A percentile compares a stretch with the other conserved stretches of the same genome.
Evolutionary conservation across 2,113 vertebrate genomes (phyloP).

Genomic region (Echinops telfairi): DNA sequence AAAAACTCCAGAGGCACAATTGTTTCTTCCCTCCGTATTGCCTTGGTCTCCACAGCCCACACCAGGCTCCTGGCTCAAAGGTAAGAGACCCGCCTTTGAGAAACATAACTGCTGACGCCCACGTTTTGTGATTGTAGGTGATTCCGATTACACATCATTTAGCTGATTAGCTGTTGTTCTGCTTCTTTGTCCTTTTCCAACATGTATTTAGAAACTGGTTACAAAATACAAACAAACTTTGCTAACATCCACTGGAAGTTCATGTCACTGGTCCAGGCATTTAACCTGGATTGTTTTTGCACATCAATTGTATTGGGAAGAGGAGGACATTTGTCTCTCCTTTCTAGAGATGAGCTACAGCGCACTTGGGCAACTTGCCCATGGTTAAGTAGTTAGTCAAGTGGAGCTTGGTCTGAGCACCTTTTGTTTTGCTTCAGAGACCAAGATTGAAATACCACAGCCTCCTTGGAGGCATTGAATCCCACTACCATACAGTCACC

Average conservation of each 20-base stretch:
- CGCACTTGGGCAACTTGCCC: background rate
- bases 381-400: background rate
- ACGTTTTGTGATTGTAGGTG: background rate
- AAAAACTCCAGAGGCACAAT: background rate
- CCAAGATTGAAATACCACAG: background rate
- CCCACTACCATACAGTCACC: background rate
- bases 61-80: background rate
- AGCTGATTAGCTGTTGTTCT: background rate
- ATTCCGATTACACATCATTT: background rate
- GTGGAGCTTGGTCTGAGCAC: background rate
- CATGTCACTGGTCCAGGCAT: background rate
- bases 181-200: background rate
- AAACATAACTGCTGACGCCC: background rate
- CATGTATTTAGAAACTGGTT: background rate
- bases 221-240: background rate
- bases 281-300: background rate
- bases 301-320: background rate
- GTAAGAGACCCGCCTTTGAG: background rate
- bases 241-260: background rate
- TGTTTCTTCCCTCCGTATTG: background rate
- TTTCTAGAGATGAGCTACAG: background rate
- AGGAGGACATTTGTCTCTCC: background rate
- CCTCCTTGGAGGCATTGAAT: background rate
- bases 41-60: background rate
- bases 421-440: slow-evolving; percentile 15